These are phyloP conservation scores for Heliothis subflexa DNA, from an alignment of 1,140 invertebrate genomes.

Conservation along the genomic window DNA sequence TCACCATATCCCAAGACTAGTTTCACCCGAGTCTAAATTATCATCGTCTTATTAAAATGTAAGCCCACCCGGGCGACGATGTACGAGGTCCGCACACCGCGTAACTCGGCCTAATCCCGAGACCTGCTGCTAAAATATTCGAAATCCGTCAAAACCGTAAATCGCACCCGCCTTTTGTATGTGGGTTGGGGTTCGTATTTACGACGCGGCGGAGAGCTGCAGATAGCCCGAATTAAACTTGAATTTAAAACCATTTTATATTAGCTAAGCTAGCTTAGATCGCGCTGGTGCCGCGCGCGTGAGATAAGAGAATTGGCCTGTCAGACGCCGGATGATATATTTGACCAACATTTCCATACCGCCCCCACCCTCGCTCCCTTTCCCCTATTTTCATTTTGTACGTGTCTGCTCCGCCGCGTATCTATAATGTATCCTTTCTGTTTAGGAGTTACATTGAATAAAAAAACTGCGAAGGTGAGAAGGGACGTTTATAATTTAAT, in stretches of 20 bases:
- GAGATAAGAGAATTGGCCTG: conserved; percentile 95
- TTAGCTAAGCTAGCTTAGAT: conserved; percentile 86
- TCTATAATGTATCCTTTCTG: conserved; percentile 81
- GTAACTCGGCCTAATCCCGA: conserved; percentile 71
- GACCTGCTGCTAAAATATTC: conserved; percentile 74
- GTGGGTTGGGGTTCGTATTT: conserved; percentile 70
- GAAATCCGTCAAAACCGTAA: conserved; percentile 81
- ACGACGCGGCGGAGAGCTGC: conserved; percentile 68
- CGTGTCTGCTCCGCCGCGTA: conserved; percentile 80
- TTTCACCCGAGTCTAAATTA: conserved; percentile 58
- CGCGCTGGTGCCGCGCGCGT: conserved; percentile 75
- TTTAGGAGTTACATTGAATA: conserved; percentile 78
- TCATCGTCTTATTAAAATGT: conserved; percentile 68
- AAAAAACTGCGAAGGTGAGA: conserved; percentile 73
- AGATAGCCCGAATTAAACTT: conserved; percentile 85
- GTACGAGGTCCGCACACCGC: conserved; percentile 52
- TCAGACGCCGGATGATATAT: conserved; percentile 94
- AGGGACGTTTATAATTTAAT: conserved; percentile 74
- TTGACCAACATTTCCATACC: conserved; percentile 94
- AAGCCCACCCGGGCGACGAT: conserved; percentile 46
- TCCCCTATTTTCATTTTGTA: conserved; percentile 85
- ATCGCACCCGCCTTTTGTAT: conserved; percentile 77
- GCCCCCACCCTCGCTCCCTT: conserved; percentile 74
- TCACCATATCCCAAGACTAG: conserved; percentile 39
- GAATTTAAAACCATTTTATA: conserved; percentile 86